These are phyloP conservation scores for Erythrolamprus reginae DNA, from an alignment of 2,113 vertebrate species.

Conservation along the genomic window DNA sequence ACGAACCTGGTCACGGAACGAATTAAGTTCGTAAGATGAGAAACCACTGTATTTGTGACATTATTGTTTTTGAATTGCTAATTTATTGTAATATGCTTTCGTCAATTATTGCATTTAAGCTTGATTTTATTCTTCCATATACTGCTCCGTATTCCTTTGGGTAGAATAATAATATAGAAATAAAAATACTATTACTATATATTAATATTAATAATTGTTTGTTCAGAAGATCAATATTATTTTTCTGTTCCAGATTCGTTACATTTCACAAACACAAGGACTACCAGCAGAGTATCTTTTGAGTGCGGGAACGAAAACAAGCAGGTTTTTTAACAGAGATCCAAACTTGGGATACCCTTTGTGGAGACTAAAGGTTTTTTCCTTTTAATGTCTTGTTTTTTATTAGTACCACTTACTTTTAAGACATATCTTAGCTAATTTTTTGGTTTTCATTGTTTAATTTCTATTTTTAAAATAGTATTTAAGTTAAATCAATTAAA, in stretches of 20 bases:
- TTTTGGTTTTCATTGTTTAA: background rate
- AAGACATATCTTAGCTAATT: background rate
- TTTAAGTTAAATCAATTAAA: background rate
- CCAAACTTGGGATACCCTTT: conserved; percentile 92
- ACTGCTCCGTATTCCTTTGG: background rate
- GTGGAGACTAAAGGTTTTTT: conserved; percentile 91
- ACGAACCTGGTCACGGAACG: too few species aligned
- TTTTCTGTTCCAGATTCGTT: conserved; percentile 83
- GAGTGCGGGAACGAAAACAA: conserved; percentile 96
- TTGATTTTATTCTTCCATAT: background rate
- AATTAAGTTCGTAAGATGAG: too few species aligned
- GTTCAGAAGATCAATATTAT: conserved; percentile 31
- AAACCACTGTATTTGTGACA: too few species aligned
- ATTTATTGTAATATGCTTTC: background rate
- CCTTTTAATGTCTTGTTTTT: background rate
- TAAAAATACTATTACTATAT: background rate
- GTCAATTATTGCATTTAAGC: background rate
- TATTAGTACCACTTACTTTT: background rate
- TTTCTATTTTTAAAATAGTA: background rate
- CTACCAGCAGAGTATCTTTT: conserved; percentile 96
- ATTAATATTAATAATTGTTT: background rate
- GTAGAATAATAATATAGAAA: background rate
- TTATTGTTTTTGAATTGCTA: background rate
- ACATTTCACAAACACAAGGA: conserved; percentile 98
- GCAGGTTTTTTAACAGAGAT: conserved; percentile 96